Evolutionary conservation across 2,113 vertebrate species (phyloP).

Genomic region (Cariama cristata): DNA sequence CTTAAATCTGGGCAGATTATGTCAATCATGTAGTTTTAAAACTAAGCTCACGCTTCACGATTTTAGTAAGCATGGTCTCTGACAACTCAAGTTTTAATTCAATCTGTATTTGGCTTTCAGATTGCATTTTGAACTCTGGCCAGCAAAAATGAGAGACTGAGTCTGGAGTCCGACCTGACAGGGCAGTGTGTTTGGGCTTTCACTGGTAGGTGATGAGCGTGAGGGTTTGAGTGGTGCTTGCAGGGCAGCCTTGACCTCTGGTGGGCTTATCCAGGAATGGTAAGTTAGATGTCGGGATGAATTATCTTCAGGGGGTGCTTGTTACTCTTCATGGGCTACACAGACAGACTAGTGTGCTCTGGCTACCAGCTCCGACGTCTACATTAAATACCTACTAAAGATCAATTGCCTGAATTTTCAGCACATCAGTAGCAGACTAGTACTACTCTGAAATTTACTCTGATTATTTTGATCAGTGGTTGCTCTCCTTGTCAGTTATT

Average conservation of each 20-base stretch:
- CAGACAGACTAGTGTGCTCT: background rate
- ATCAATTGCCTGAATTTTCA: background rate
- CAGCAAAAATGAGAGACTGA: background rate
- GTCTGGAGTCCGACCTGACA: background rate
- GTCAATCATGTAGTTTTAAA: background rate
- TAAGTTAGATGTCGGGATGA: background rate
- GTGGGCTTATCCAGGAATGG: background rate
- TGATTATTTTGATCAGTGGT: background rate
- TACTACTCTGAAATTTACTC: background rate
- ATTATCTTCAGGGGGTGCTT: background rate
- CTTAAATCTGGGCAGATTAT: background rate
- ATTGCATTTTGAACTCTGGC: background rate
- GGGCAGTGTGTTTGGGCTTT: background rate
- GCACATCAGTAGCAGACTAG: background rate
- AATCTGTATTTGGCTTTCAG: conserved; percentile 11
- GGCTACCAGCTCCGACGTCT: background rate
- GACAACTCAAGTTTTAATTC: background rate
- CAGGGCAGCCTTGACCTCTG: background rate
- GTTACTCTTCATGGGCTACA: background rate
- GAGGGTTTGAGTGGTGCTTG: background rate
- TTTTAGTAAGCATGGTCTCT: background rate
- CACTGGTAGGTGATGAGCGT: fast-evolving
- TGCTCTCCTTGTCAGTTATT: background rate
- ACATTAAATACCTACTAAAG: background rate
- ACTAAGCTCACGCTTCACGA: background rate